Evolutionary conservation across 2,888 invertebrate species (phyloP).

Genomic region (Lacanobia wlatinum): DNA sequence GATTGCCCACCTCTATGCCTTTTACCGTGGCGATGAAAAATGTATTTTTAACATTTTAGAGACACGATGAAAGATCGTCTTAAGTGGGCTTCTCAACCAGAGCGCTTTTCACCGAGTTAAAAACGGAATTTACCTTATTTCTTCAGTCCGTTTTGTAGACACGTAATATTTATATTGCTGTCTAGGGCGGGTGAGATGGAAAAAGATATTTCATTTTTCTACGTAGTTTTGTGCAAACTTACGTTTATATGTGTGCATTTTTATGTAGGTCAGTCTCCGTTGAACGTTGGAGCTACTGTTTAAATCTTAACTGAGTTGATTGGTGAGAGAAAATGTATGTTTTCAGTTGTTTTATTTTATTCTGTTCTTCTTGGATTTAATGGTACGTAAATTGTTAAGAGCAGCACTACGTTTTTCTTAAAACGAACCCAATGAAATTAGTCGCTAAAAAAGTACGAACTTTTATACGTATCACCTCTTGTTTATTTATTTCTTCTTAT

Average conservation of each 20-base stretch:
- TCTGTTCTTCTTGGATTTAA: neutral
- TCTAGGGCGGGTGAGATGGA: constrained; percentile 28
- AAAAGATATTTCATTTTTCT: constrained; percentile 38
- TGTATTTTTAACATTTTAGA: constrained; percentile 61
- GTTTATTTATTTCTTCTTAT: too few species aligned
- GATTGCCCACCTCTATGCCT: constrained; percentile 42
- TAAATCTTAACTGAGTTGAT: constrained; percentile 25
- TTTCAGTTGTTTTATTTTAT: neutral
- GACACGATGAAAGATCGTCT: constrained; percentile 60
- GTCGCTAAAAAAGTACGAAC: too few species aligned
- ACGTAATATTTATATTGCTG: constrained; percentile 50
- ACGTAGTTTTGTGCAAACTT: constrained; percentile 27
- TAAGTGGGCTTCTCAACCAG: constrained; percentile 57
- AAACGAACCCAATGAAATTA: neutral
- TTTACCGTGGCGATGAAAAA: constrained; percentile 59
- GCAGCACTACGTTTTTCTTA: neutral
- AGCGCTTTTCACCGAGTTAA: constrained; percentile 54
- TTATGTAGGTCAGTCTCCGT: constrained; percentile 40
- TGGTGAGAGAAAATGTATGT: neutral
- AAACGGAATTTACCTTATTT: constrained; percentile 57
- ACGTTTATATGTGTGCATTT: constrained; percentile 26
- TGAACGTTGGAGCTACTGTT: constrained; percentile 34
- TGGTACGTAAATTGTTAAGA: neutral
- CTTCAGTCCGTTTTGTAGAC: constrained; percentile 41
- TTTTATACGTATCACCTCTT: too few species aligned